Base-by-base conservation (phyloP, 1,140 invertebrate species). In the Apis laboriosa region DNA sequence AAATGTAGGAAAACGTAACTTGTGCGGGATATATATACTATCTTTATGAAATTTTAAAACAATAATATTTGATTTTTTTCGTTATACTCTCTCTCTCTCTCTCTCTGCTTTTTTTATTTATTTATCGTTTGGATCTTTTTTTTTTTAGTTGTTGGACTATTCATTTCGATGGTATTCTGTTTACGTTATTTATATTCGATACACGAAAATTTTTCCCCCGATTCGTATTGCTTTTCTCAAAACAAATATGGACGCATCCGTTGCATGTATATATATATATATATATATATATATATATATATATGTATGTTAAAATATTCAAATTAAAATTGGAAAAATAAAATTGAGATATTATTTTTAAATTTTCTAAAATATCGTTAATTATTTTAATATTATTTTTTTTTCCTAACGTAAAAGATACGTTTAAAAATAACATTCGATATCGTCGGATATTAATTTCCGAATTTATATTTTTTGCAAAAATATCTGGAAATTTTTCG, bases 61-160 rank as follows among this genome's bases (percentile, higher is more conserved):
- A 53, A 49, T 43, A 21, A 67, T 24, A 58, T 77, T 56, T 66
- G 13, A 66, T 77, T 66, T 66, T 53, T 66, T 53, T 66, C 24
- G n/a, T 63, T 63, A 15, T 43, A 9, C 9, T 9, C 7, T 21
- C 12, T 73, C 34, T 56, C 12, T 73, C 34, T 55, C 4, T 11
- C 9, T 19, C 15, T 9, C 43, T 49, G 9, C 5, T 4, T 7
- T 43, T 51, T 70, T 43, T 49, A 43, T 43, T 43, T 43, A 43
- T 43, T 43, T 43, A 43, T 43, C 34, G 34, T 43, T 43, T 43
- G 34, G 34, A 43, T 43, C 34, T n/a, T 43, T 21, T 13, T 13
- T 7, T 21, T 19, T 73, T 34, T 49, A 9, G 24, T 70, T 51
- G 7, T 74, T 19, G 17, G n/a, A 51, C 43, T n/a, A 61, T 61